phyloP scores from a whole-genome alignment of 2,888 invertebrate genomes.

The Agrotis exclamationis region DNA sequence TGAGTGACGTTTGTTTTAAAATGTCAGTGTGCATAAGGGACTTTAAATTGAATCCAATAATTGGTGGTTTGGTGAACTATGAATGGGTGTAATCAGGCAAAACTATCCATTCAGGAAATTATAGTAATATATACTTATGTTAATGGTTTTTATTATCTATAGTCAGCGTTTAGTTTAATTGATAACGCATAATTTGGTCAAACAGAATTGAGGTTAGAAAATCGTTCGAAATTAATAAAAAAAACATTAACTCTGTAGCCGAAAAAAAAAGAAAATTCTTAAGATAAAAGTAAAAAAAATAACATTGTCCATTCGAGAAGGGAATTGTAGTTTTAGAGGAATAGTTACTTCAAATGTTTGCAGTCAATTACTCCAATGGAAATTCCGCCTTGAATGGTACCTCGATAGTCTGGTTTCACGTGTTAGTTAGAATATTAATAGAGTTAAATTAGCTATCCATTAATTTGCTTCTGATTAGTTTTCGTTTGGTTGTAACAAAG shows the following conservation, averaged over 20 bases:
- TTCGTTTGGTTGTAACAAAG: slow-evolving; percentile 34
- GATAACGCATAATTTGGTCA: neutral
- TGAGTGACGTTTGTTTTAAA: slow-evolving; percentile 48
- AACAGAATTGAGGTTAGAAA: too few relatives aligned
- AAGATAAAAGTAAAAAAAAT: too few relatives aligned
- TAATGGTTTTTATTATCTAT: neutral
- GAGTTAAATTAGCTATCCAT: slow-evolving; percentile 32
- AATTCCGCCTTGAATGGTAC: neutral
- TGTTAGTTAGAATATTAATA: neutral
- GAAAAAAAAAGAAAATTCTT: neutral
- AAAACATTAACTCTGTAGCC: neutral
- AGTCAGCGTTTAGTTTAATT: neutral
- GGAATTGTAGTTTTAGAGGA: neutral
- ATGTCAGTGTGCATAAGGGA: slow-evolving; percentile 13
- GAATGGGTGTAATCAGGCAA: slow-evolving; percentile 10
- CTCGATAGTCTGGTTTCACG: neutral
- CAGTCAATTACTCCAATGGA: neutral
- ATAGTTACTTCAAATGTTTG: too few relatives aligned
- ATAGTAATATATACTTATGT: neutral
- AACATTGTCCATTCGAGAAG: neutral
- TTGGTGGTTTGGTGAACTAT: slow-evolving; percentile 12
- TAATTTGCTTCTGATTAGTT: slow-evolving; percentile 40
- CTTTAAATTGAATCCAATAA: slow-evolving; percentile 14
- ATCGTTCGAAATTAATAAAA: too few relatives aligned
- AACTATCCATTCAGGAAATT: neutral